Base-by-base conservation (phyloP, 1,140 invertebrate genomes). In the Trypoxylus dichotomus region DNA sequence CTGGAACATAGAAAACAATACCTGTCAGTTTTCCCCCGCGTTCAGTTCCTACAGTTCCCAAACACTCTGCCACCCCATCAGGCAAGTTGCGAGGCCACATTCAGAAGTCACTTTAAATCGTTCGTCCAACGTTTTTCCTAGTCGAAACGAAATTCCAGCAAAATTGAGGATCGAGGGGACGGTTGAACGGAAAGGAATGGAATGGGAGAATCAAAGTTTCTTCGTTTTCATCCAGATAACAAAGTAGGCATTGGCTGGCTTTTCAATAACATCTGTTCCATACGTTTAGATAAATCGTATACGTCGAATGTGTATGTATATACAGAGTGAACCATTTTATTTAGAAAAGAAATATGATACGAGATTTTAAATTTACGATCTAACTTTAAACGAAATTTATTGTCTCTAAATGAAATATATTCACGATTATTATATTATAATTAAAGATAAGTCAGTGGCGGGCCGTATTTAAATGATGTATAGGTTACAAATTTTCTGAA, bases 1-100 rank as follows among this genome's bases (percentile, higher is more conserved):
- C 85, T 85, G 77, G 43, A 83, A 75, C 24, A 75, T 19, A 75
- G 19, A 54, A 41, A 54, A 41, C 42, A 75, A 63, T 63, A 63
- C 21, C 60, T 63, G 60, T 63, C 60, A 63, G 60, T 24, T 63
- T 5, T 63, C 60, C 60, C 60, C 21, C 60, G 25, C 32, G n/a
- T 21, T n/a, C 54, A n/a, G n/a, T n/a, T n/a, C 54, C 13, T n/a
- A 11, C 60, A 13, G 10, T 19, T 19, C 60, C 13, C 60, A 6
- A 24, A 13, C 60, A 10, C 60, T 21, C 21, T 24, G 19, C 60
- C 25, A 11, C 19, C n/a, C 60, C n/a, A 63, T 63, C 25, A 25
- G 6, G 60, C 60, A 25, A 27, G 13, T 11, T 63, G 60, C 60
- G 60, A 63, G 21, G 0, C 47, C 47, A 21, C 47, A 54, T 54